Evolutionary conservation across 2,888 invertebrate species (phyloP).

Genomic region (Lepidochitona cinerea): DNA sequence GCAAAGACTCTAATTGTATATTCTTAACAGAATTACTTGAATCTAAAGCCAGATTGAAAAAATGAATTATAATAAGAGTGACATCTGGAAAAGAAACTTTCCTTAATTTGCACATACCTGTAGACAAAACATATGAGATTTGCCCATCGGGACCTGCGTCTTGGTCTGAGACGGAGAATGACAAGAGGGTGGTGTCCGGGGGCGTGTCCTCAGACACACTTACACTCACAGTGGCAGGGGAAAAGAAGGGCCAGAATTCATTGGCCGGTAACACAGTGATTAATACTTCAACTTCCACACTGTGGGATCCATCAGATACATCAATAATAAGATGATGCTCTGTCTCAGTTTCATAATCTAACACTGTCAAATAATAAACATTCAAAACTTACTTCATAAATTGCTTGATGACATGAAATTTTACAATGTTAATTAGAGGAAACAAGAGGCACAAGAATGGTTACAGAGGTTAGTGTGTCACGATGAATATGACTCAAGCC

Average conservation of each 20-base stretch:
- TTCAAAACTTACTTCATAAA: no score
- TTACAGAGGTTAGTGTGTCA: no score
- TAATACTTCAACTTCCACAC: constrained; percentile 1
- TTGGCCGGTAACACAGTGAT: constrained; percentile 18
- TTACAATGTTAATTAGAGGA: no score
- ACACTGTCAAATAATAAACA: no score
- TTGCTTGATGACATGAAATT: no score
- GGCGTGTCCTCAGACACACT: constrained; percentile 7
- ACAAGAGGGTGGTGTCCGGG: background rate
- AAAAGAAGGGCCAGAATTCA: constrained; percentile 17
- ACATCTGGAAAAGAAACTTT: no score
- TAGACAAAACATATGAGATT: constrained; percentile 31
- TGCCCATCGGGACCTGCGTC: constrained; percentile 17
- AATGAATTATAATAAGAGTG: no score
- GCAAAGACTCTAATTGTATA: no score
- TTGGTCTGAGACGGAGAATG: constrained; percentile 11
- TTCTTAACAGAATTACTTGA: no score
- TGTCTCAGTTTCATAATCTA: constrained; percentile 51
- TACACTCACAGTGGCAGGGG: background rate
- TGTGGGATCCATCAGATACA: constrained; percentile 36
- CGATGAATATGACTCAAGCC: no score
- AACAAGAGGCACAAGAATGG: no score
- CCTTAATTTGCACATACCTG: constrained; percentile 40
- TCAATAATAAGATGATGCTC: constrained; percentile 38
- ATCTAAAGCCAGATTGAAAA: no score